Percentiles rank a stretch among this genome's conserved stretches.
phyloP scores from a whole-genome alignment of 2,888 invertebrate genomes.

The Holacanthella duospinosa region DNA sequence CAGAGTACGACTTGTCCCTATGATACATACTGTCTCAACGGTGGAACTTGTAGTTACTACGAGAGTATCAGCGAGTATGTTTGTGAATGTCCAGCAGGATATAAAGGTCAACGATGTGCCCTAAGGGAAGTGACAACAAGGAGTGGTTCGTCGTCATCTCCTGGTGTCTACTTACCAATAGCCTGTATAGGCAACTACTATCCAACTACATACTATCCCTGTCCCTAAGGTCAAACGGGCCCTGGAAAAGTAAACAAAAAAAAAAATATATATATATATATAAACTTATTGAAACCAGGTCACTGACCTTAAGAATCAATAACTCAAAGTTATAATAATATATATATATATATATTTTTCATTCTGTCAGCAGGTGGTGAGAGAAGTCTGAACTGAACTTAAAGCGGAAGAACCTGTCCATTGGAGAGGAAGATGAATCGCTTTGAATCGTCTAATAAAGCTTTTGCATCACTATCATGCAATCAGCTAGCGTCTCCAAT shows the following conservation, averaged over 20 bases:
- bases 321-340: too few species aligned
- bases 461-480: background rate
- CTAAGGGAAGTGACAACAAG: conserved; percentile 1
- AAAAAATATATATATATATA: background rate
- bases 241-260: background rate
- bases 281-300: background rate
- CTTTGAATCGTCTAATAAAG: background rate
- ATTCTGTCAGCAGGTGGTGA: background rate
- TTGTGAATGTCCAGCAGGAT: conserved; percentile 55
- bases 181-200: background rate
- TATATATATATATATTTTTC: too few species aligned
- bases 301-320: background rate
- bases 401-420: background rate
- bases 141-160: background rate
- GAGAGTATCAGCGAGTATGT: conserved; percentile 65
- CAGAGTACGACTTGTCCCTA: conserved; percentile 5
- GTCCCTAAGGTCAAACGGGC: background rate
- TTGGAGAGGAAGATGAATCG: background rate
- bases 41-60: conserved; percentile 73
- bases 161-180: background rate
- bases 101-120: conserved; percentile 43
- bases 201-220: background rate
- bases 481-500: background rate
- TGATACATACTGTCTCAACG: conserved; percentile 63
- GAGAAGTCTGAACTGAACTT: background rate